Conservation (phyloP, 2,113 vertebrate genomes). For the Potamarius usumacintae region DNA sequence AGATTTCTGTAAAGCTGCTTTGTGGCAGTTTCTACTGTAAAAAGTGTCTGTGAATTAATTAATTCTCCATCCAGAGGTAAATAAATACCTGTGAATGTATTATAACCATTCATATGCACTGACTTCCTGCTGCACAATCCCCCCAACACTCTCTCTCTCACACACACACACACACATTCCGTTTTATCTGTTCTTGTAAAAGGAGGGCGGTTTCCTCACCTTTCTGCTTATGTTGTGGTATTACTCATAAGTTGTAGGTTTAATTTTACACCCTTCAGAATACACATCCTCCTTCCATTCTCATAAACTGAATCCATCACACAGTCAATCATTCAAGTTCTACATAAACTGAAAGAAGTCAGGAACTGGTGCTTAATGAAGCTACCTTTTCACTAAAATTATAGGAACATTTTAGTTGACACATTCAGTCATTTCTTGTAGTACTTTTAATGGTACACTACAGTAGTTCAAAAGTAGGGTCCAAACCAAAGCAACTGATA, state of each 20-base stretch:
- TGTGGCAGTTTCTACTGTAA: neutral
- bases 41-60: too few species aligned
- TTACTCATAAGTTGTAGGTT: constrained; percentile 28
- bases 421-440: neutral
- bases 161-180: neutral
- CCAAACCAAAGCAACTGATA: neutral
- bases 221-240: constrained; percentile 7
- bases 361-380: neutral
- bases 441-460: neutral
- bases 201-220: constrained; percentile 1
- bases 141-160: neutral
- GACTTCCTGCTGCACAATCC: accelerated
- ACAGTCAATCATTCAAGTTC: neutral
- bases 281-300: constrained; percentile 2
- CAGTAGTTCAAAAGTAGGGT: neutral
- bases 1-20: neutral
- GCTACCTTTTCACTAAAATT: neutral
- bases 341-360: neutral
- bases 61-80: neutral
- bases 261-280: constrained; percentile 20
- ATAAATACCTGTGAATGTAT: neutral
- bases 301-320: constrained; percentile 1
- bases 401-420: neutral
- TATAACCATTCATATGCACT: neutral
- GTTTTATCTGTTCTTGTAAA: constrained; percentile 37